These are phyloP conservation scores for Geothlypis trichas DNA, from an alignment of 2,113 vertebrate genomes.

Conservation along the genomic window DNA sequence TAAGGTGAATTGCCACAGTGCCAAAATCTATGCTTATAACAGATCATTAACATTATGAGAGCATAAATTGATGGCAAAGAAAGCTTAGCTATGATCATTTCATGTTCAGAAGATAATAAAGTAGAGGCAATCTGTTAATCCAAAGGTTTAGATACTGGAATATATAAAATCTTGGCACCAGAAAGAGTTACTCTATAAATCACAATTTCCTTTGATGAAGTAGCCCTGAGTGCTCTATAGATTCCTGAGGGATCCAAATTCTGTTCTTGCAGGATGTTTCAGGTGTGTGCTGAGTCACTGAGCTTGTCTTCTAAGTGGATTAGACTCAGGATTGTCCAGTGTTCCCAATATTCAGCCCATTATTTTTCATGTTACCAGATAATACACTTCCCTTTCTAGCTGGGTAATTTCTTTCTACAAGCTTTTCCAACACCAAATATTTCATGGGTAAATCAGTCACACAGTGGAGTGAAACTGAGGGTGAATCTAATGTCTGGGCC, in stretches of 20 bases:
- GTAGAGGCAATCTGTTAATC: background rate
- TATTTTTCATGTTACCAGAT: background rate
- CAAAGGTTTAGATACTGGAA: background rate
- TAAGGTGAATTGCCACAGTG: background rate
- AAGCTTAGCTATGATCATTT: background rate
- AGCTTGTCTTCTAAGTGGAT: background rate
- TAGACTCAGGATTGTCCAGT: background rate
- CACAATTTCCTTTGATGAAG: accelerated
- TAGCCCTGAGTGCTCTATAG: background rate
- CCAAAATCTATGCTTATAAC: background rate
- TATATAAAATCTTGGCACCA: background rate
- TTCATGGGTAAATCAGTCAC: background rate
- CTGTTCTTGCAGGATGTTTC: background rate
- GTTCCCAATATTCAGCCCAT: background rate
- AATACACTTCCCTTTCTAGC: background rate
- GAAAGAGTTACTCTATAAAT: background rate
- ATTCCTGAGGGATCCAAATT: background rate
- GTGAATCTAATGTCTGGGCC: background rate
- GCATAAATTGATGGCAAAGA: background rate
- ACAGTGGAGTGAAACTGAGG: background rate
- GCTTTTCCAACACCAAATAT: background rate
- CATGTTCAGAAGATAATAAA: background rate
- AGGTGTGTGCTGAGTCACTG: background rate
- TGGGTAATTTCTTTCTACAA: background rate
- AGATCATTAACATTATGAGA: background rate